Evolutionary conservation across 64 coral and sea anemone species (phyloP), one percentile per base, ranked within the genome.

Genomic region (Pocillopora damicornis): DNA sequence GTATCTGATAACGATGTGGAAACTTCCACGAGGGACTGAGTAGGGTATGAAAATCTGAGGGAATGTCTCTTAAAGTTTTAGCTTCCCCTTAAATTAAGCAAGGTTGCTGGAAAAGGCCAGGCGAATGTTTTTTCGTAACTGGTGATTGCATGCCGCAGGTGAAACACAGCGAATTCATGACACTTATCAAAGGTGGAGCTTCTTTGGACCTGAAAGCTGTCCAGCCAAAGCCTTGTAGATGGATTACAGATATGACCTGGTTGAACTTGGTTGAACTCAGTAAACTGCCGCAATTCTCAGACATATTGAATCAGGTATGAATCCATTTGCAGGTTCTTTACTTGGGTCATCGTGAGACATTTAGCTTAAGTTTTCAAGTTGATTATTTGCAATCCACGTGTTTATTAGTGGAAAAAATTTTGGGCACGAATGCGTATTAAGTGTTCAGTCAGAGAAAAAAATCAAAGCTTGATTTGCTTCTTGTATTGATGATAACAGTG

Each of bases 221-320:
- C 12, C 92, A 90, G 42, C 93, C 96, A 13, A 98, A 98, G 63
- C 89, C 96, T 18, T 95, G 92, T 74, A 88, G 89, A 63, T 98
- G 96, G 96, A 98, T 98, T 42, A 98, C 92, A 15, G 96, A 98
- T 56, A 90, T 98, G 42, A 98, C 96, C 16, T 98, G 96, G 96
- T 63, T 98, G 30, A 98, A 98, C 73, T 90, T 95, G 68, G 92
- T 95, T 30, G 92, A 94, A 58, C 90, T 98, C 5, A 94, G 82
- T 30, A 98, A 98, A 61, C 76, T 98, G 30, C 91, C 93, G 15
- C 96, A 98, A 63, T 98, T 98, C 68, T 94, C 96, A 64, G 96
- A 98, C 59, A 75, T 98, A 82, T 51, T 98, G 16, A 98, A 98
- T 84, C 96, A 98, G 92, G 92, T 94, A 71, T 37, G 30, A 11